Conservation (phyloP, 2,797 vertebrate species). For the Buceros bicornis region DNA sequence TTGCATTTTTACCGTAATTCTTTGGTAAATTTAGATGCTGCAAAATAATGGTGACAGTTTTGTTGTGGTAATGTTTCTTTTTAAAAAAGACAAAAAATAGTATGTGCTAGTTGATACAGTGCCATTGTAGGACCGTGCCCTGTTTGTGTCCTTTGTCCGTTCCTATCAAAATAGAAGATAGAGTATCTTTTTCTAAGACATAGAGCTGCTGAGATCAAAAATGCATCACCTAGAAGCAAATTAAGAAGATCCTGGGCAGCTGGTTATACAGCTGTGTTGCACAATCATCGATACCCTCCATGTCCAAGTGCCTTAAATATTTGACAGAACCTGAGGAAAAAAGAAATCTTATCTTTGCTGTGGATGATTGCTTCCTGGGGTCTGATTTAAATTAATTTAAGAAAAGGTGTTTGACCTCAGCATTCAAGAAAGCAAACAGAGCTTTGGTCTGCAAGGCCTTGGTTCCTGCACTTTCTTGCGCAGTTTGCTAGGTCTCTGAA, state of each 20-base stretch:
- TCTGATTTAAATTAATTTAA: neutral
- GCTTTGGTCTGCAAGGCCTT: neutral
- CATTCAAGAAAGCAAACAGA: neutral
- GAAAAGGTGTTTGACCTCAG: neutral
- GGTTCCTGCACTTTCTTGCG: neutral
- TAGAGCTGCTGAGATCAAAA: neutral
- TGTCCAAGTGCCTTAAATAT: neutral
- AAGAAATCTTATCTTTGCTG: neutral
- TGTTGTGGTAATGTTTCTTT: neutral
- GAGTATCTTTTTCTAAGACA: neutral
- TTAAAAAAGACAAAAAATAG: no score
- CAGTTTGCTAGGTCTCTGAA: neutral
- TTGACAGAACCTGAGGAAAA: neutral
- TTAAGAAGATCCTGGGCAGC: neutral
- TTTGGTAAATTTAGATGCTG: neutral
- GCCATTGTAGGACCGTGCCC: neutral
- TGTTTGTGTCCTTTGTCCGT: neutral
- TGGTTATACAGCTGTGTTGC: neutral
- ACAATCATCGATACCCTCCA: neutral
- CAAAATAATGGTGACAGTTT: neutral
- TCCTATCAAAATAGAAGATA: neutral
- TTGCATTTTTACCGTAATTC: neutral
- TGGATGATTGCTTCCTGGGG: neutral
- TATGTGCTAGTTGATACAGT: neutral
- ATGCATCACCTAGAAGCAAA: neutral